phyloP scores from a whole-genome alignment of 2,113 vertebrate genomes.

The Halcyon senegalensis region DNA sequence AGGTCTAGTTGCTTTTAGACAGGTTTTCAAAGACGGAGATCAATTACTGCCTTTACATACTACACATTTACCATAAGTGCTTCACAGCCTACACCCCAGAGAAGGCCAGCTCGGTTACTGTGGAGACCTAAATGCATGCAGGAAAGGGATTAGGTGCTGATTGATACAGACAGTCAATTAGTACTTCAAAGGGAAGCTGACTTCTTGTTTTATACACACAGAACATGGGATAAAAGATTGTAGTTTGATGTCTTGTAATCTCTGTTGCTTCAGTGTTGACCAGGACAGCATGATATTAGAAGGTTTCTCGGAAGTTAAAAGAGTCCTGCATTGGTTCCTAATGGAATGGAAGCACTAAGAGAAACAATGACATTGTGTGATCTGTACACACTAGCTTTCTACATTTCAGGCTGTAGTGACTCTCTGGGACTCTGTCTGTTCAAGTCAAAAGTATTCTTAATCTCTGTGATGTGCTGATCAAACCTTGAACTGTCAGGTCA shows the following conservation, averaged over 20 bases:
- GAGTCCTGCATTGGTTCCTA: slow-evolving; percentile 61
- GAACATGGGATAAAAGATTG: slow-evolving; percentile 73
- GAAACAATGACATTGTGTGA: slow-evolving; percentile 74
- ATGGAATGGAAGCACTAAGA: slow-evolving; percentile 66
- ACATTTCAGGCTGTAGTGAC: slow-evolving; percentile 69
- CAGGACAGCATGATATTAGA: slow-evolving; percentile 68
- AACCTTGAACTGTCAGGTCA: slow-evolving; percentile 77
- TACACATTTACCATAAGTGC: slow-evolving; percentile 38
- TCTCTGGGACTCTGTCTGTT: slow-evolving; percentile 68
- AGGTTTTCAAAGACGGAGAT: neutral
- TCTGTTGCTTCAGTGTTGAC: slow-evolving; percentile 71
- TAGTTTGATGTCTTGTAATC: slow-evolving; percentile 74
- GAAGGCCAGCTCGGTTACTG: slow-evolving; percentile 70
- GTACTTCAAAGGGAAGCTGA: slow-evolving; percentile 79
- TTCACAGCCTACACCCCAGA: slow-evolving; percentile 22
- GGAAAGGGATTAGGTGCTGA: slow-evolving; percentile 75
- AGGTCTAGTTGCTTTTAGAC: neutral
- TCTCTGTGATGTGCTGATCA: slow-evolving; percentile 79
- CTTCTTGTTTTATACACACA: slow-evolving; percentile 73
- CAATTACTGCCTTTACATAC: slow-evolving; percentile 11
- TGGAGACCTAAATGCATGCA: slow-evolving; percentile 71
- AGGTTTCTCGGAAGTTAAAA: slow-evolving; percentile 74
- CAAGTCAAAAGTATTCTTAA: slow-evolving; percentile 79
- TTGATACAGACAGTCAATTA: slow-evolving; percentile 83
- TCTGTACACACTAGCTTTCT: slow-evolving; percentile 70